phyloP scores from a whole-genome alignment of 2,797 vertebrate genomes.

The Agapornis canus region DNA sequence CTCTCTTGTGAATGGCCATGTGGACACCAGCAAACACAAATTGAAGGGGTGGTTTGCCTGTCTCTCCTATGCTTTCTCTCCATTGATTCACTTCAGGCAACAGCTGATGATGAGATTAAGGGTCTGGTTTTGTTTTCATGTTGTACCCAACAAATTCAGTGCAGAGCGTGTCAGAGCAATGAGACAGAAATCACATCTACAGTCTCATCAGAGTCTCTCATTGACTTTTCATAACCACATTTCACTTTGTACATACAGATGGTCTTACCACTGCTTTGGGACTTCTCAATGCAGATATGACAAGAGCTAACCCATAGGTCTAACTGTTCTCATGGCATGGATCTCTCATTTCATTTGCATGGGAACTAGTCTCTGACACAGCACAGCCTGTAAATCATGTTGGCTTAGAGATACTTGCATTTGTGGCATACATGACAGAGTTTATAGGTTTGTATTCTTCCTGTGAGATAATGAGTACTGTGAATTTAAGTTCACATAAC shows the following conservation, averaged over 20 bases:
- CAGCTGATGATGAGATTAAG: neutral
- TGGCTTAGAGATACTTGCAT: neutral
- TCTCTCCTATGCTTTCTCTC: neutral
- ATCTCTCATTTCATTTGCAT: neutral
- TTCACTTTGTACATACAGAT: rapidly evolving
- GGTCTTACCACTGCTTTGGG: neutral
- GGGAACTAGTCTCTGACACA: neutral
- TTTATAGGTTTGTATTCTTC: neutral
- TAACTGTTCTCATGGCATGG: neutral
- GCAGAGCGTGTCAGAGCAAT: neutral
- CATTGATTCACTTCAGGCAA: neutral
- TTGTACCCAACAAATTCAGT: neutral
- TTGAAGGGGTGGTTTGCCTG: neutral
- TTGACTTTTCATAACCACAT: neutral
- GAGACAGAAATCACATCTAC: neutral
- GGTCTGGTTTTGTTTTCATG: neutral
- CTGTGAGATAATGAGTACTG: neutral
- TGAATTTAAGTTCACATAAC: neutral
- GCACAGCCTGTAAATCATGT: neutral
- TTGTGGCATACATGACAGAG: neutral
- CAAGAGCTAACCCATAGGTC: neutral
- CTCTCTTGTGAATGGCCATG: neutral
- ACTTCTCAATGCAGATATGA: neutral
- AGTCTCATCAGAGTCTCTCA: neutral
- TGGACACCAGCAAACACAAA: neutral